A percentile compares a stretch with the other conserved stretches of the same genome.
These are phyloP conservation scores for Callipepla squamata DNA, from an alignment of 2,113 vertebrate species.

Conservation along the genomic window DNA sequence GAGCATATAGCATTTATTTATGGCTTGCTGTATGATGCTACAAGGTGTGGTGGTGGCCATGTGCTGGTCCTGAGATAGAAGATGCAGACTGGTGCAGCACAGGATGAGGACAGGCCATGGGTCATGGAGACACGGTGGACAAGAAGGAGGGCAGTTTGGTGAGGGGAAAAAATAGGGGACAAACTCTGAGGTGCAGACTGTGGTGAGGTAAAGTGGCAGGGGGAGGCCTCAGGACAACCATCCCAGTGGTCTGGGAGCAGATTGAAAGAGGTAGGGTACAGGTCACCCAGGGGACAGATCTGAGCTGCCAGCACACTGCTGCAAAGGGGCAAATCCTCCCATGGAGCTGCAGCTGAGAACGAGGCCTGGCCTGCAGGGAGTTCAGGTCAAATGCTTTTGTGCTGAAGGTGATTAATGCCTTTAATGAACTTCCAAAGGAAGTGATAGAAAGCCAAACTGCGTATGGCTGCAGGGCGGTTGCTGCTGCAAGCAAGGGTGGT, in stretches of 20 bases:
- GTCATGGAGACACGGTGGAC: background rate
- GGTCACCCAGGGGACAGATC: background rate
- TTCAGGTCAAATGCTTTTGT: constrained; percentile 33
- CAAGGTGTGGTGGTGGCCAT: accelerated
- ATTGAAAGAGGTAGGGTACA: background rate
- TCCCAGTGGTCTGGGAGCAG: accelerated
- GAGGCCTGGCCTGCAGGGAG: constrained; percentile 44
- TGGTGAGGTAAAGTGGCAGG: accelerated
- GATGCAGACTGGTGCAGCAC: background rate
- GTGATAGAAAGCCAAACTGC: constrained; percentile 28
- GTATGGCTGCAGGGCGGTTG: background rate
- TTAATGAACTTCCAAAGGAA: constrained; percentile 50
- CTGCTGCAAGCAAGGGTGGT: background rate
- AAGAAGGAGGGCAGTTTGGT: too few species aligned
- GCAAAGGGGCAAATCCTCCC: background rate
- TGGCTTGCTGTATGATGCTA: background rate
- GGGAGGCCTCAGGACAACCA: background rate
- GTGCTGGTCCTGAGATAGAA: background rate
- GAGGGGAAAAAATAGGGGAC: background rate
- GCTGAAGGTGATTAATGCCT: constrained; percentile 35
- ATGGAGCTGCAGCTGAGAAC: background rate
- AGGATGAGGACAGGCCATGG: background rate
- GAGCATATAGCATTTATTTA: accelerated
- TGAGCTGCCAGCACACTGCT: background rate
- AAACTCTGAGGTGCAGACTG: background rate